Evolutionary conservation across 2,888 invertebrate genomes (phyloP), one percentile per base, ranked within the genome.

Genomic region (Sinhomidia bicolor): DNA sequence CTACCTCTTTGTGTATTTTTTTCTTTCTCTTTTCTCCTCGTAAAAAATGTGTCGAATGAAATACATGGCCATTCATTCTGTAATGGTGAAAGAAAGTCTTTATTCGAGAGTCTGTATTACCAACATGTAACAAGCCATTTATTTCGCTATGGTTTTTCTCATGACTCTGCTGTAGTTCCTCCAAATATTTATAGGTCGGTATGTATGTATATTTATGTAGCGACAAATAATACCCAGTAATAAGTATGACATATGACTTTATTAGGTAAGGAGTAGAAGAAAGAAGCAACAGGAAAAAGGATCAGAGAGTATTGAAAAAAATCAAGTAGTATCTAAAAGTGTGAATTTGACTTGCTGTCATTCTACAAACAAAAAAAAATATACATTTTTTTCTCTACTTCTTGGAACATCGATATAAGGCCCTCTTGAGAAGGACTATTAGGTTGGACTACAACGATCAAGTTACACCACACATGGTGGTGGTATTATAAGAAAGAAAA

Each of bases 161-260:
- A n/a, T n/a, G n/a, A n/a, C n/a, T n/a, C n/a, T n/a, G n/a, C n/a
- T n/a, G n/a, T n/a, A n/a, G n/a, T n/a, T n/a, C n/a, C n/a, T n/a
- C n/a, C n/a, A n/a, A n/a, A n/a, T n/a, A n/a, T n/a, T n/a, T n/a
- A n/a, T n/a, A n/a, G n/a, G n/a, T n/a, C n/a, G n/a, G n/a, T n/a
- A n/a, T n/a, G n/a, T n/a, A n/a, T n/a, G n/a, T n/a, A n/a, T n/a
- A n/a, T n/a, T n/a, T n/a, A n/a, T n/a, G n/a, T n/a, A n/a, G n/a
- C n/a, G n/a, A n/a, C n/a, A n/a, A 41, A 60, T 60, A 60, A 62
- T 62, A 62, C 7, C n/a, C 12, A 62, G 29, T 62, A 62, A 62
- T 62, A 62, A 62, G 29, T 29, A 14, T 62, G 5, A 62, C 62
- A 62, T 29, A 62, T 23, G 57, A 47, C 12, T 10, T 23, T 5